These are phyloP conservation scores for Malacoraja senta DNA, from an alignment of 2,797 vertebrate species.

Conservation along the genomic window DNA sequence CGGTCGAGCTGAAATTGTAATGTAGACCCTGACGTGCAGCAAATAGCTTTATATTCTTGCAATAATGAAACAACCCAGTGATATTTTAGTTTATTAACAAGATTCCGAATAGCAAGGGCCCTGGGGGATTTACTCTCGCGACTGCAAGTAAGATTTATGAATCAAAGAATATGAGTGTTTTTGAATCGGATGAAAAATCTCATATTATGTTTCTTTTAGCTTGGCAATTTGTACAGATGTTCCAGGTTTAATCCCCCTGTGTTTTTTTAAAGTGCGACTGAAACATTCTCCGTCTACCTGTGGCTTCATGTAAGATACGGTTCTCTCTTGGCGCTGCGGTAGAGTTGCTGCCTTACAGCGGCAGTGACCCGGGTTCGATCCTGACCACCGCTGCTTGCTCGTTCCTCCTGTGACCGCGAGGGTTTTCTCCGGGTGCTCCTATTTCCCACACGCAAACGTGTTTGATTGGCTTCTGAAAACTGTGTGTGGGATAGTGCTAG, in stretches of 20 bases:
- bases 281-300: background rate
- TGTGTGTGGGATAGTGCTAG: too few species aligned
- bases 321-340: too few species aligned
- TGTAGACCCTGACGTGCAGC: background rate
- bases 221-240: background rate
- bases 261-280: background rate
- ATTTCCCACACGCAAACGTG: too few species aligned
- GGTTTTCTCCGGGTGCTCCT: too few species aligned
- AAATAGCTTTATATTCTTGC: background rate
- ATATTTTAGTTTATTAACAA: background rate
- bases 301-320: background rate
- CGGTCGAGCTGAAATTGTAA: background rate
- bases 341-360: too few species aligned
- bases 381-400: too few species aligned
- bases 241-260: background rate
- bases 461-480: too few species aligned
- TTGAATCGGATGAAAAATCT: background rate
- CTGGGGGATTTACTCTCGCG: too few species aligned
- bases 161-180: background rate
- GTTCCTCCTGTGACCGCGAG: too few species aligned
- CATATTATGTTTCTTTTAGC: background rate
- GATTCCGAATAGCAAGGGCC: background rate
- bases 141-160: background rate
- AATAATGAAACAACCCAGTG: background rate
- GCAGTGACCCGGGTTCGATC: too few species aligned